Percentiles rank a stretch among this genome's conserved stretches.
phyloP scores from a whole-genome alignment of 2,797 vertebrate species.

The Avahi laniger region DNA sequence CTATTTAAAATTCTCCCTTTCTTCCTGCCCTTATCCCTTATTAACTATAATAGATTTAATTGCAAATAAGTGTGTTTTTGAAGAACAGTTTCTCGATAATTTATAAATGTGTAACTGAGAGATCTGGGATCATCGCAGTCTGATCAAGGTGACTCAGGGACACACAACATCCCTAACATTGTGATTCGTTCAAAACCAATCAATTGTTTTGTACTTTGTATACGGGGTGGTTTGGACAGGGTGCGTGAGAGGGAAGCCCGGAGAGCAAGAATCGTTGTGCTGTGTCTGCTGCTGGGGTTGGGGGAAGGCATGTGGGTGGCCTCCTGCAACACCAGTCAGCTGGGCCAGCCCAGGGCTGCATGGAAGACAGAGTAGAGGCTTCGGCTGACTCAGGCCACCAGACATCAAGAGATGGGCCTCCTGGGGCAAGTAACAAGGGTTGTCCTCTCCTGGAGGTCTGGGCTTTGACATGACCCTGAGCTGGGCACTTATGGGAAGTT shows the following conservation, averaged over 20 bases:
- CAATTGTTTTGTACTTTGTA: neutral
- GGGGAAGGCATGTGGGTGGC: accelerated
- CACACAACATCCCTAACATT: neutral
- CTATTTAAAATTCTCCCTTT: neutral
- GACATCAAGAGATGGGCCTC: neutral
- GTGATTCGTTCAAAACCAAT: neutral
- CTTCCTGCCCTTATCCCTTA: too few relatives aligned
- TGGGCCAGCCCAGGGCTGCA: neutral
- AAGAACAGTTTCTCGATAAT: neutral
- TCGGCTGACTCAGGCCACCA: neutral
- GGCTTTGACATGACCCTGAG: neutral
- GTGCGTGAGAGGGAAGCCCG: neutral
- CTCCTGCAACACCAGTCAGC: neutral
- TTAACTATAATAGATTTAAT: neutral
- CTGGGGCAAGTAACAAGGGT: neutral
- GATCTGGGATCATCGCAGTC: neutral
- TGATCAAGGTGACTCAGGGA: neutral
- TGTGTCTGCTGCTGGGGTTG: neutral
- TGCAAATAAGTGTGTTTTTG: neutral
- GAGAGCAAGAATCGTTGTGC: neutral
- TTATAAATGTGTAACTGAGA: neutral
- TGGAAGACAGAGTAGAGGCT: neutral
- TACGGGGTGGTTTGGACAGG: neutral
- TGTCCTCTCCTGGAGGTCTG: neutral
- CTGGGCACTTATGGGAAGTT: too few relatives aligned